Conservation (phyloP, 2,888 invertebrate species). For the Mesorhabditis spiculigera region DNA sequence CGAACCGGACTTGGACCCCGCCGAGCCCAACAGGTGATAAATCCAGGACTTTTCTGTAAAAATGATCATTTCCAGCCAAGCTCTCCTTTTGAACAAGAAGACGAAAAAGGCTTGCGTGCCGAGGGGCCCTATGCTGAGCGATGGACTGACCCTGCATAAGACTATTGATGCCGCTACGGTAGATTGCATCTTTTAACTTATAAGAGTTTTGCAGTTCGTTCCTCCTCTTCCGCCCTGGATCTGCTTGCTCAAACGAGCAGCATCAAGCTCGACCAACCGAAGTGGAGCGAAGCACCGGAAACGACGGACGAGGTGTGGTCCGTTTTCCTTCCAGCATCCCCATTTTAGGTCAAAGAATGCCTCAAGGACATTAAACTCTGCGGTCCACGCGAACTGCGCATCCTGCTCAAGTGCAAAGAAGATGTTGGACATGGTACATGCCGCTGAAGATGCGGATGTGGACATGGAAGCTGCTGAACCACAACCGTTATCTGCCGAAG, state of each 20-base stretch:
- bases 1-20: conserved; percentile 38
- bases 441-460: conserved; percentile 62
- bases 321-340: neutral
- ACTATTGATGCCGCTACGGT: conserved; percentile 59
- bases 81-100: conserved; percentile 59
- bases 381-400: conserved; percentile 83
- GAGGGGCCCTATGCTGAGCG: conserved; percentile 88
- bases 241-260: conserved; percentile 69
- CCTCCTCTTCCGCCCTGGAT: conserved; percentile 67
- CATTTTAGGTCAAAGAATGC: conserved; percentile 76
- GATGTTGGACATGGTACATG: conserved; percentile 62
- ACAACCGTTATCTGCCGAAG: conserved; percentile 56
- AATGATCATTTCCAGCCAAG: conserved; percentile 20
- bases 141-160: conserved; percentile 34
- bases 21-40: conserved; percentile 36
- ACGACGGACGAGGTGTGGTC: conserved; percentile 49
- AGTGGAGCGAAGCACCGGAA: conserved; percentile 37
- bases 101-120: conserved; percentile 73
- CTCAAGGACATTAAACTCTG: conserved; percentile 94
- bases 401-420: conserved; percentile 78
- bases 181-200: neutral
- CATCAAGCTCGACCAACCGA: conserved; percentile 45
- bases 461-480: no score
- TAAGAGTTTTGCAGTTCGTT: conserved; percentile 1
- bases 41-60: conserved; percentile 7